phyloP scores from a whole-genome alignment of 2,113 vertebrate species.

The Cynoglossus semilaevis region DNA sequence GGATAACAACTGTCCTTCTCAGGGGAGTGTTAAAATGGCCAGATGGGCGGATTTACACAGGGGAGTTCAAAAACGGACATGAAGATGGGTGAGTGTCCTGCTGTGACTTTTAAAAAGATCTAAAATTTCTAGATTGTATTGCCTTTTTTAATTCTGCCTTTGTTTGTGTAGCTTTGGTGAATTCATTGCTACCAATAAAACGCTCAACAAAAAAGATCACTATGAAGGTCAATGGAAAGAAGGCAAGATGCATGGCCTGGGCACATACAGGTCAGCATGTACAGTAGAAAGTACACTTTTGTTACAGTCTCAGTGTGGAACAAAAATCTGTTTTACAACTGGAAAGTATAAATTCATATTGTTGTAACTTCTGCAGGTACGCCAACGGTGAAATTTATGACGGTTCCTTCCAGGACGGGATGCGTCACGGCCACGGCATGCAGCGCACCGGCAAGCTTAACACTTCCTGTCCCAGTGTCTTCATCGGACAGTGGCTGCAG shows the following conservation, averaged over 20 bases:
- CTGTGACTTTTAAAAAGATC: background rate
- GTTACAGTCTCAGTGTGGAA: background rate
- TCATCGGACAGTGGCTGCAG: constrained; percentile 93
- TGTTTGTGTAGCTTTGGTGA: constrained; percentile 84
- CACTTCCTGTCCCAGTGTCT: constrained; percentile 93
- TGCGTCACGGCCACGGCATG: constrained; percentile 94
- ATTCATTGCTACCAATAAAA: constrained; percentile 85
- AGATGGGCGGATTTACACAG: constrained; percentile 90
- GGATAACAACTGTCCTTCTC: background rate
- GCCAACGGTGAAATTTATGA: constrained; percentile 93
- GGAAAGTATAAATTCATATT: background rate
- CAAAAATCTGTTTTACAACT: background rate
- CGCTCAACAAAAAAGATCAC: constrained; percentile 83
- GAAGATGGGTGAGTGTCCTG: constrained; percentile 87
- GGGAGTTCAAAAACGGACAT: constrained; percentile 89
- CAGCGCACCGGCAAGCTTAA: constrained; percentile 92
- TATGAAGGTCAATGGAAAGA: constrained; percentile 95
- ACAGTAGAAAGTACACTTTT: background rate
- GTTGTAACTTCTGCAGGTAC: constrained; percentile 74
- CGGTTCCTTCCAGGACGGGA: constrained; percentile 91
- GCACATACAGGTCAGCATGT: constrained; percentile 82
- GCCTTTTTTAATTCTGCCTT: background rate
- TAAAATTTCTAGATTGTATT: background rate
- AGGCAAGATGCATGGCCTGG: constrained; percentile 93
- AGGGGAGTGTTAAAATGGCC: constrained; percentile 92